These are phyloP conservation scores for Enteromius radiatus DNA, from an alignment of 2,797 vertebrate genomes.

Conservation along the genomic window DNA sequence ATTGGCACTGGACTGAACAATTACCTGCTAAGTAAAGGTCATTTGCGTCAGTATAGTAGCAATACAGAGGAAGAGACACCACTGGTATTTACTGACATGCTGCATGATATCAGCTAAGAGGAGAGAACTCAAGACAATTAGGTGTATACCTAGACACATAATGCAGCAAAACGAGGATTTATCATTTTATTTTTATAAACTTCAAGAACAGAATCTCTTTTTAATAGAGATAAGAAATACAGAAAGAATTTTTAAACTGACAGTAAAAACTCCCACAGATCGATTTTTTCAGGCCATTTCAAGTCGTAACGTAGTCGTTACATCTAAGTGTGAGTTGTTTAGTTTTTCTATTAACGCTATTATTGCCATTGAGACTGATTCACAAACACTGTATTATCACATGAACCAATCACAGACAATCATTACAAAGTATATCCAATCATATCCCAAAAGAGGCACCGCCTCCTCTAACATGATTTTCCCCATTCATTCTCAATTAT, in stretches of 20 bases:
- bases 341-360: neutral
- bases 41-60: constrained; percentile 75
- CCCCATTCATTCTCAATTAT: neutral
- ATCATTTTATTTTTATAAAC: too few species aligned
- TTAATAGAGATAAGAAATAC: too few species aligned
- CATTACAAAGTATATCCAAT: neutral
- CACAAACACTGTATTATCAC: accelerated
- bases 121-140: constrained; percentile 20
- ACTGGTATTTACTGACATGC: constrained; percentile 45
- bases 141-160: constrained; percentile 1
- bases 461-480: neutral
- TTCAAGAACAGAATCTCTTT: neutral
- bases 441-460: neutral
- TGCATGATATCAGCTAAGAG: constrained; percentile 32
- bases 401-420: neutral
- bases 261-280: neutral
- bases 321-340: neutral
- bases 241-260: too few species aligned
- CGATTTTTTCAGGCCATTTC: neutral
- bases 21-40: constrained; percentile 90
- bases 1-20: constrained; percentile 83
- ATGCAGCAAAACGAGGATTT: neutral
- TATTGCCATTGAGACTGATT: neutral
- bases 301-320: neutral
- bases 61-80: constrained; percentile 39